Conservation (phyloP, 2,888 invertebrate genomes). For the Epinotia ramella region DNA sequence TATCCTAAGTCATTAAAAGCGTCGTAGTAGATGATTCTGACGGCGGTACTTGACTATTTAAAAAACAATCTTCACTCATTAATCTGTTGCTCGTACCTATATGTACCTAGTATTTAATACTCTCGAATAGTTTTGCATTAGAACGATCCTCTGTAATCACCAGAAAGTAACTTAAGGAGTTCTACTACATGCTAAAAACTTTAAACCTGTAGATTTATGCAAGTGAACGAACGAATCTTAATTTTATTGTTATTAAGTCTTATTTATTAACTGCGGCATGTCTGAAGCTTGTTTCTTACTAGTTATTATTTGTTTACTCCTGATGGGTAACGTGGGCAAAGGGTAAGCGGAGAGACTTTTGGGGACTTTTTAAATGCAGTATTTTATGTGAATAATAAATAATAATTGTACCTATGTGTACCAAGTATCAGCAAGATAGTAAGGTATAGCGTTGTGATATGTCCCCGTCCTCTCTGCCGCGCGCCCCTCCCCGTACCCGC, state of each 20-base stretch:
- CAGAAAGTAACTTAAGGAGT: constrained; percentile 6
- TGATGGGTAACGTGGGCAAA: constrained; percentile 66
- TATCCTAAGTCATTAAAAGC: not conserved
- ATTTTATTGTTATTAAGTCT: constrained; percentile 49
- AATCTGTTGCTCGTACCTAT: constrained; percentile 3
- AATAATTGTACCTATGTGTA: not conserved
- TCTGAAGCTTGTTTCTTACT: constrained; percentile 70
- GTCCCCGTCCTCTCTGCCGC: constrained; percentile 49
- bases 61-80: not conserved
- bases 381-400: not conserved
- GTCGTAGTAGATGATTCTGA: no score
- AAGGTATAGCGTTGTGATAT: constrained; percentile 17
- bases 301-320: constrained; percentile 68
- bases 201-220: constrained; percentile 29
- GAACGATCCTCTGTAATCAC: not conserved
- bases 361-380: not conserved
- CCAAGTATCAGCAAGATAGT: not conserved
- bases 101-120: not conserved
- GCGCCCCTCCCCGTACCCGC: constrained; percentile 69
- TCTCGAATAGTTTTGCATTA: constrained; percentile 7
- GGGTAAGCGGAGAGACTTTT: constrained; percentile 49
- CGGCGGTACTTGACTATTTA: no score
- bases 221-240: constrained; percentile 39
- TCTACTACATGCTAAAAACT: constrained; percentile 17
- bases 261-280: constrained; percentile 76